Evolutionary conservation across 2,888 invertebrate genomes (phyloP).

Genomic region (Bembecia ichneumoniformis): DNA sequence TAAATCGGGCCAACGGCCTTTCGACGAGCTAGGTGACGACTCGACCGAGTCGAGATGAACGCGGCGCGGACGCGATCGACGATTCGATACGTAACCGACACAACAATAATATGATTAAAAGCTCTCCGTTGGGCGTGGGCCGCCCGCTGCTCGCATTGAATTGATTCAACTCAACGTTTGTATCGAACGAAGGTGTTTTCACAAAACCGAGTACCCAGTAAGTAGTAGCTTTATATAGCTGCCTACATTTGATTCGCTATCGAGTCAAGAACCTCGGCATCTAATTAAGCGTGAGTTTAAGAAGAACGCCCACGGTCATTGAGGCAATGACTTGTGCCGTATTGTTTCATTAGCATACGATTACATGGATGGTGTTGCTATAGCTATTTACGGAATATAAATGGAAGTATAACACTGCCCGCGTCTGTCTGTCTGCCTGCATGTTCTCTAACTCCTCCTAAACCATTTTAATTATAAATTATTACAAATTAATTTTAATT

Average conservation of each 20-base stretch:
- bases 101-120: constrained; percentile 29
- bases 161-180: background rate
- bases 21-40: constrained; percentile 23
- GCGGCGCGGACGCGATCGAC: constrained; percentile 25
- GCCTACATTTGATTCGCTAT: background rate
- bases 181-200: constrained; percentile 1
- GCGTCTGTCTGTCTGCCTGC: too few species aligned
- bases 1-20: constrained; percentile 55
- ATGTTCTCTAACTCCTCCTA: too few species aligned
- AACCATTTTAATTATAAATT: too few species aligned
- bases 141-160: constrained; percentile 15
- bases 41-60: constrained; percentile 26
- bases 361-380: constrained; percentile 20
- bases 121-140: constrained; percentile 23
- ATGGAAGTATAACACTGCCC: too few species aligned
- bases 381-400: constrained; percentile 8
- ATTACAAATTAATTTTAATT: too few species aligned
- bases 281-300: constrained; percentile 62
- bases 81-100: constrained; percentile 26
- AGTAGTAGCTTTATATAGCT: background rate
- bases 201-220: background rate
- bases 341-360: constrained; percentile 51
- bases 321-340: constrained; percentile 53
- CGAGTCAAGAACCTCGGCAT: constrained; percentile 58
- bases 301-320: constrained; percentile 49